These are phyloP conservation scores for Stomorhina lunata DNA, from an alignment of 2,888 invertebrate species.

Conservation along the genomic window DNA sequence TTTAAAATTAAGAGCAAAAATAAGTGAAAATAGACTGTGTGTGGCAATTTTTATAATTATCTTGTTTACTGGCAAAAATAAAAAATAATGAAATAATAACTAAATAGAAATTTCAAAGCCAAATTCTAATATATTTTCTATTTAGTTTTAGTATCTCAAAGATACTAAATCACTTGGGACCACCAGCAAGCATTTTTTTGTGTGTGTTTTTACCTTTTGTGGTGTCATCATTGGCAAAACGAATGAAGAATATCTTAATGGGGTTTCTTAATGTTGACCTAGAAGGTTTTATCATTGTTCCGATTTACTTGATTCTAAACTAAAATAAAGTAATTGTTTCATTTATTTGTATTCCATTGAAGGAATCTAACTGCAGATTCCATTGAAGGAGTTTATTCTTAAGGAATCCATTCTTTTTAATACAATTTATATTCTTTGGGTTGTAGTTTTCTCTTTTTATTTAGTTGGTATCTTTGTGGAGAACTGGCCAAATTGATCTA, in stretches of 20 bases:
- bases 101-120: not conserved
- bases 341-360: conserved; percentile 22
- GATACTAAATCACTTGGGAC: conserved; percentile 42
- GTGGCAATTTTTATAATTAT: conserved; percentile 61
- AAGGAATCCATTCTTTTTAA: not conserved
- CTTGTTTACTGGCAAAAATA: conserved; percentile 56
- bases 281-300: conserved; percentile 45
- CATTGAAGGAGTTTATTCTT: conserved; percentile 28
- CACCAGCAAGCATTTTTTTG: conserved; percentile 63
- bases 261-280: conserved; percentile 54
- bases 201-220: conserved; percentile 64
- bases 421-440: not conserved
- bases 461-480: not conserved
- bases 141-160: conserved; percentile 20
- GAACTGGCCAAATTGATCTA: conserved; percentile 5
- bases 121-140: conserved; percentile 37
- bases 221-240: conserved; percentile 65
- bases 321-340: conserved; percentile 23
- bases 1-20: no score
- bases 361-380: conserved; percentile 19
- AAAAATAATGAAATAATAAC: not conserved
- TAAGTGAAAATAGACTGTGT: conserved; percentile 29
- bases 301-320: conserved; percentile 5
- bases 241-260: conserved; percentile 66
- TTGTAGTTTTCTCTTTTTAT: conserved; percentile 8